Evolutionary conservation across 2,888 invertebrate species (phyloP), one percentile per base, ranked within the genome.

Genomic region (Ischnura elegans): DNA sequence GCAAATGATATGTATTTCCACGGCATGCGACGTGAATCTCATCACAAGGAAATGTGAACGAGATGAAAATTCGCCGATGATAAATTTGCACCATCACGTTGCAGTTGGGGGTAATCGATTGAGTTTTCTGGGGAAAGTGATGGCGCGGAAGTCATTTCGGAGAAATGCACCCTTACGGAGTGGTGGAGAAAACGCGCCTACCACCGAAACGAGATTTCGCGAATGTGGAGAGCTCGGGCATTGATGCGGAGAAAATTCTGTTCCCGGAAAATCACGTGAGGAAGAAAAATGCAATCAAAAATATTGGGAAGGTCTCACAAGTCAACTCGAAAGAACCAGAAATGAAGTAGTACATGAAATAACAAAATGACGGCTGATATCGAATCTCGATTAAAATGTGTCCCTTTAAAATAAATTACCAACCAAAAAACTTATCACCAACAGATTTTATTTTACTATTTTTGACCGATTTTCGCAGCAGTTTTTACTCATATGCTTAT

Each of bases 181-280:
- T 29, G 76, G 13, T 3, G 10, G 76, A 19, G 76, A 36, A 76
- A 76, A 76, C 13, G 76, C 76, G 36, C 36, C 76, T 76, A 4
- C 29, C 76, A 36, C 76, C 2, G 13, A 76, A 76, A 76, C 25
- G 76, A 36, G 76, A 6, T 76, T 36, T 76, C 29, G 76, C 76
- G 76, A 76, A 76, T 36, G 76, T 76, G 36, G 76, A 76, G 76
- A 76, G 76, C 16, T 76, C 16, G 29, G 25, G 76, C 76, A 2
- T 76, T 76, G 76, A 76, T 76, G 76, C 76, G 76, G 76, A 36
- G 29, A 76, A 76, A n/a, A 76, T 36, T 76, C 29, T 16, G 36
- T 76, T 29, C 13, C 36, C 36, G 13, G 36, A 36, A 76, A 76
- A 76, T 76, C 0, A 36, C 10, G 6, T n/a, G 61, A 36, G 76